A percentile compares a stretch with the other conserved stretches of the same genome.
phyloP scores from a whole-genome alignment of 1,140 invertebrate species.

The Ostrea denselamellosa region DNA sequence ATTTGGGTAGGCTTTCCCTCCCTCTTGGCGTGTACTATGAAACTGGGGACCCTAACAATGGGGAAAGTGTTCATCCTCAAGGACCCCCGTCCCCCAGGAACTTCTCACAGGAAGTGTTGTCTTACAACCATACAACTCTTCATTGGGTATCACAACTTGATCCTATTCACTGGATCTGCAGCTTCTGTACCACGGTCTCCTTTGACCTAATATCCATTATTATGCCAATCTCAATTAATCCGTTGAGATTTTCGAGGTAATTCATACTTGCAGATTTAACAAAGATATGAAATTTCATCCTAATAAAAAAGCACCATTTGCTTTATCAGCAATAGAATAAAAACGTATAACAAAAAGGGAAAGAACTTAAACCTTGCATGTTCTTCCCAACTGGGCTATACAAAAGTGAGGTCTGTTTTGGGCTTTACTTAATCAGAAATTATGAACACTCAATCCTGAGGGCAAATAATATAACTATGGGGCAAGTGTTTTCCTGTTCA shows the following conservation, averaged over 20 bases:
- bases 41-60: neutral
- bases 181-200: neutral
- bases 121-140: neutral
- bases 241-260: neutral
- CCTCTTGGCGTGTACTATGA: neutral
- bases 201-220: neutral
- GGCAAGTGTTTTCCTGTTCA: neutral
- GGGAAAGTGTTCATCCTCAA: neutral
- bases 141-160: neutral
- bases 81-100: constrained; percentile 12
- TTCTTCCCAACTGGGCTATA: neutral
- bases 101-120: neutral
- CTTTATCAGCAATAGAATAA: neutral
- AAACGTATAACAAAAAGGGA: neutral
- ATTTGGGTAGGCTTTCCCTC: neutral
- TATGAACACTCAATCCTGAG: constrained; percentile 13
- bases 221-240: constrained; percentile 15
- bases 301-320: constrained; percentile 31
- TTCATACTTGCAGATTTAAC: constrained; percentile 10
- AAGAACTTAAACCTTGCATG: neutral
- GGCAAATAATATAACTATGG: neutral
- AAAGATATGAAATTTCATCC: constrained; percentile 18
- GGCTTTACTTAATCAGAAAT: neutral
- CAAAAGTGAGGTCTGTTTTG: neutral
- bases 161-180: neutral